Percentiles rank a stretch among this genome's conserved stretches.
These are phyloP conservation scores for Hyles lineata DNA, from an alignment of 2,888 invertebrate species.

Conservation along the genomic window DNA sequence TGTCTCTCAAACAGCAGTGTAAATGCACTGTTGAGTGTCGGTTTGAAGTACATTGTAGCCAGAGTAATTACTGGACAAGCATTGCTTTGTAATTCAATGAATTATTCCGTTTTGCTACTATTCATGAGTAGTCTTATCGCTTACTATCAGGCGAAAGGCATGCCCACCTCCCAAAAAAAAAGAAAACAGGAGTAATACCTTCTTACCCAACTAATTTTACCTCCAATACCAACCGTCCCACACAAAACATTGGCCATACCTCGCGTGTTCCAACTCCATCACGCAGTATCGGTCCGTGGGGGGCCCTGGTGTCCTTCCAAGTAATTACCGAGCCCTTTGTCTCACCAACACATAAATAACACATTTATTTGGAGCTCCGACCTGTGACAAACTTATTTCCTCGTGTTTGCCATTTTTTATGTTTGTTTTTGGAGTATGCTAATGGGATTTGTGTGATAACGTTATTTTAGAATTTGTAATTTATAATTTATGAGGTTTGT, in stretches of 20 bases:
- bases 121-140: too few species aligned
- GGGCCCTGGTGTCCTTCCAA: slow-evolving; percentile 58
- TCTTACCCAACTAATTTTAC: too few species aligned
- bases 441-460: not conserved
- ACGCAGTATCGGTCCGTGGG: slow-evolving; percentile 41
- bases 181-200: too few species aligned
- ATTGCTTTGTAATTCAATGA: too few species aligned
- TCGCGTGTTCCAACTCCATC: slow-evolving; percentile 31
- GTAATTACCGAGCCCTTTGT: slow-evolving; percentile 70
- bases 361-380: slow-evolving; percentile 54
- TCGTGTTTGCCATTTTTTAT: slow-evolving; percentile 34
- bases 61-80: too few species aligned
- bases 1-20: too few species aligned
- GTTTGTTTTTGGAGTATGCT: slow-evolving; percentile 25
- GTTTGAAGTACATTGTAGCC: too few species aligned
- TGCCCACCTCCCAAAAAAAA: too few species aligned
- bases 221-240: not conserved
- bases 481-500: not conserved
- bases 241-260: slow-evolving; percentile 14
- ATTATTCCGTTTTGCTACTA: too few species aligned
- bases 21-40: too few species aligned
- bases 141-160: too few species aligned
- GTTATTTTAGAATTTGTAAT: not conserved
- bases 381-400: slow-evolving; percentile 57
- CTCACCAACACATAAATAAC: slow-evolving; percentile 63